Percentiles rank a stretch among this genome's conserved stretches.
Conservation (phyloP, 2,797 vertebrate genomes). For the Dallia pectoralis region DNA sequence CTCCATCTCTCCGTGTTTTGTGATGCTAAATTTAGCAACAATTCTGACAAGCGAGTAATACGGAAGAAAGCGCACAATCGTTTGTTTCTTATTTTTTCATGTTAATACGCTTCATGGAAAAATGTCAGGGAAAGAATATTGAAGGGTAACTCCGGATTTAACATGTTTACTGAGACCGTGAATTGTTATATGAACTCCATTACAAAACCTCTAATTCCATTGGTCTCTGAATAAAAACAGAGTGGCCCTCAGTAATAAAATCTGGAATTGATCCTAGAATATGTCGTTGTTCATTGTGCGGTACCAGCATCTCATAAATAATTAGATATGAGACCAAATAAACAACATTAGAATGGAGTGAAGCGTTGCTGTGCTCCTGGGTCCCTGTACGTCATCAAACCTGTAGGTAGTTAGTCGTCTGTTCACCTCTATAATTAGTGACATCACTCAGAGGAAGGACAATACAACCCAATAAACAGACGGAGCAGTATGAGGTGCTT, state of each 20-base stretch:
- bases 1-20: constrained; percentile 65
- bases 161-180: background rate
- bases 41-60: constrained; percentile 57
- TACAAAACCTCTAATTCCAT: background rate
- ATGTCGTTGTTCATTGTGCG: too few species aligned
- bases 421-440: constrained; percentile 21
- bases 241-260: background rate
- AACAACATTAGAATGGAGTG: background rate
- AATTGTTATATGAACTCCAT: background rate
- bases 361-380: background rate
- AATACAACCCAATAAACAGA: constrained; percentile 13
- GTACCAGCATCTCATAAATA: too few species aligned
- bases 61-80: constrained; percentile 47
- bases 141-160: background rate
- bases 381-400: background rate
- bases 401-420: background rate
- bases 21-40: constrained; percentile 62
- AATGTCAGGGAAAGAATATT: background rate
- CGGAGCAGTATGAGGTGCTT: constrained; percentile 25
- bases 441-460: constrained; percentile 15
- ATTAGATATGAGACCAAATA: background rate
- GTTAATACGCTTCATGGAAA: background rate
- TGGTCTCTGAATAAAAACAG: background rate
- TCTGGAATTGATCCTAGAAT: too few species aligned
- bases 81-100: constrained; percentile 26